Percentiles rank a stretch among this genome's conserved stretches.
Conservation (phyloP, 2,113 vertebrate species). For the Mastomys coucha region DNA sequence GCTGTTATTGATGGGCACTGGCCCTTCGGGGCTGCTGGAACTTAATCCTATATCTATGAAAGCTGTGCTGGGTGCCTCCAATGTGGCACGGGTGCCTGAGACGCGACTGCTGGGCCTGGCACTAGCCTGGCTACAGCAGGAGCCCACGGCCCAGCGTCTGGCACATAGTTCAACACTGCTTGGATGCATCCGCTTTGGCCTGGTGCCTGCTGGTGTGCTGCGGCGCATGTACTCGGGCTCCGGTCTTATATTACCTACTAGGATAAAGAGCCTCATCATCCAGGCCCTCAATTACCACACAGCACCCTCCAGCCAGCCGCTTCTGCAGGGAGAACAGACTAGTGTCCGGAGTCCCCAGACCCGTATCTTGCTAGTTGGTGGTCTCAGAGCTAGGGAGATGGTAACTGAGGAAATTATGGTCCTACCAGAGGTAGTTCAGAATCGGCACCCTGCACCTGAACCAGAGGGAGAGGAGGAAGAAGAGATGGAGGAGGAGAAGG, state of each 20-base stretch:
- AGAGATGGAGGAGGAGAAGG: slow-evolving; percentile 49
- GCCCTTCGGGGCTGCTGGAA: slow-evolving; percentile 88
- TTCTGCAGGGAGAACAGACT: slow-evolving; percentile 91
- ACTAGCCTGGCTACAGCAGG: slow-evolving; percentile 92
- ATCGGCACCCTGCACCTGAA: background rate
- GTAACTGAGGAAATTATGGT: slow-evolving; percentile 47
- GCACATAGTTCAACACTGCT: slow-evolving; percentile 89
- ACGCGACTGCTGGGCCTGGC: slow-evolving; percentile 88
- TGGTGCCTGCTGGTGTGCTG: slow-evolving; percentile 87
- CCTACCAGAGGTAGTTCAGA: background rate
- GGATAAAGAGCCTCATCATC: slow-evolving; percentile 92
- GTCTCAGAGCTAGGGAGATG: slow-evolving; percentile 84
- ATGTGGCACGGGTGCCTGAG: slow-evolving; percentile 91
- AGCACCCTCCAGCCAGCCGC: slow-evolving; percentile 89
- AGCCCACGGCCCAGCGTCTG: slow-evolving; percentile 85
- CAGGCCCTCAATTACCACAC: slow-evolving; percentile 94
- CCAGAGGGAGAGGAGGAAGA: background rate
- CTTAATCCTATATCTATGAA: slow-evolving; percentile 91
- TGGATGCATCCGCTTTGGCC: slow-evolving; percentile 91
- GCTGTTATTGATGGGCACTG: slow-evolving; percentile 84
- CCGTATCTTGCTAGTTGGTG: slow-evolving; percentile 91
- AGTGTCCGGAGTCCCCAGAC: slow-evolving; percentile 88
- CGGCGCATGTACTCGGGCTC: slow-evolving; percentile 85
- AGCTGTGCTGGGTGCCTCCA: slow-evolving; percentile 88
- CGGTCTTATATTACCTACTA: slow-evolving; percentile 88